Evolutionary conservation across 37 sponge, comb jelly and placozoan species (phyloP).

Genomic region (Beroe ovata): DNA sequence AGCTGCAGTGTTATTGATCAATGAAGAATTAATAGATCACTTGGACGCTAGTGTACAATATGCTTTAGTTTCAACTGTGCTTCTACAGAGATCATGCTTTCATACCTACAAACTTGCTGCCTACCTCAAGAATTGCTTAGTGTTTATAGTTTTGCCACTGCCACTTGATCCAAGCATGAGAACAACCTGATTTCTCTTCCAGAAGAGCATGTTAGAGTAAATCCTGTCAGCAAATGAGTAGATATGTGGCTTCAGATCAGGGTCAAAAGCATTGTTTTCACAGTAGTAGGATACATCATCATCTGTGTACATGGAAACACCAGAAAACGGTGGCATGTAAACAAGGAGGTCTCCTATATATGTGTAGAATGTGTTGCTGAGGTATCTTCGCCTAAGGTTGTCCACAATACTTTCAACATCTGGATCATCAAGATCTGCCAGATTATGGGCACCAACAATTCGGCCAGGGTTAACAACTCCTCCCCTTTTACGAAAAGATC

Average conservation of each 20-base stretch:
- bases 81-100: too few species aligned
- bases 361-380: constrained; percentile 34
- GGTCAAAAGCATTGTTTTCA: constrained; percentile 66
- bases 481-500: constrained; percentile 31
- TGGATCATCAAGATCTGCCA: constrained; percentile 52
- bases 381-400: constrained; percentile 7
- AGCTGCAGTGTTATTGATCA: constrained; percentile 4
- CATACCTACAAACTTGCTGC: too few species aligned
- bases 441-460: constrained; percentile 2
- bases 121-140: constrained; percentile 58
- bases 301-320: constrained; percentile 51
- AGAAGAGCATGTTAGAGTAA: constrained; percentile 59
- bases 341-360: constrained; percentile 49
- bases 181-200: constrained; percentile 60
- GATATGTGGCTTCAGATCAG: constrained; percentile 49
- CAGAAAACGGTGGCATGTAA: constrained; percentile 63
- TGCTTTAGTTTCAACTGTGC: too few species aligned
- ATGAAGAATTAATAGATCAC: not conserved
- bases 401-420: constrained; percentile 12
- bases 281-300: constrained; percentile 60
- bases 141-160: constrained; percentile 52
- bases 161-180: constrained; percentile 55
- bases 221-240: constrained; percentile 65
- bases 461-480: not conserved
- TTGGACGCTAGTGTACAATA: too few species aligned